Evolutionary conservation across 2,113 vertebrate genomes (phyloP).

Genomic region (Xenotilapia caudafasciata): DNA sequence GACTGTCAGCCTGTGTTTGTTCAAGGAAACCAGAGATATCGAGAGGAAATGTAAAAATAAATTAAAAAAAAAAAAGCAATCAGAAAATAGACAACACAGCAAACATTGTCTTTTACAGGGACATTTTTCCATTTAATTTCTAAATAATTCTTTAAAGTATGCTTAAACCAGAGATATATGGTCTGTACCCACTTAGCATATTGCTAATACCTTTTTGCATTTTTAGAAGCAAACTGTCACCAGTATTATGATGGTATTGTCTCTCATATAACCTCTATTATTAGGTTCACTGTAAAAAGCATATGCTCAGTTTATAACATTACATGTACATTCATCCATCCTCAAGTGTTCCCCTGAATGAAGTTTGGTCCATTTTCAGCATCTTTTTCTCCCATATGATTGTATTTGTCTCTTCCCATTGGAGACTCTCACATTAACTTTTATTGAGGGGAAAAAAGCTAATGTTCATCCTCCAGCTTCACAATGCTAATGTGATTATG

Average conservation of each 20-base stretch:
- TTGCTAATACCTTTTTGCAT: accelerated
- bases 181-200: neutral
- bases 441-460: neutral
- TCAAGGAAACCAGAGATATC: neutral
- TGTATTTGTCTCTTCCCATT: neutral
- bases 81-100: neutral
- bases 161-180: neutral
- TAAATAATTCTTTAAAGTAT: neutral
- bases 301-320: neutral
- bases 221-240: neutral
- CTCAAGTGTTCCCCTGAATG: neutral
- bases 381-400: accelerated
- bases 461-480: neutral
- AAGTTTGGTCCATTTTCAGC: neutral
- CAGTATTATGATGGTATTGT: neutral
- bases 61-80: neutral
- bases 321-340: neutral
- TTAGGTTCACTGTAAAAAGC: neutral
- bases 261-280: neutral
- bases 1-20: neutral
- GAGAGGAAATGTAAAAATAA: neutral
- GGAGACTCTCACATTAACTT: neutral
- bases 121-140: neutral
- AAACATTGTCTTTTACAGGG: neutral
- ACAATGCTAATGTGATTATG: neutral